Conservation (phyloP, 2,797 vertebrate species). For the Erpetoichthys calabaricus region DNA sequence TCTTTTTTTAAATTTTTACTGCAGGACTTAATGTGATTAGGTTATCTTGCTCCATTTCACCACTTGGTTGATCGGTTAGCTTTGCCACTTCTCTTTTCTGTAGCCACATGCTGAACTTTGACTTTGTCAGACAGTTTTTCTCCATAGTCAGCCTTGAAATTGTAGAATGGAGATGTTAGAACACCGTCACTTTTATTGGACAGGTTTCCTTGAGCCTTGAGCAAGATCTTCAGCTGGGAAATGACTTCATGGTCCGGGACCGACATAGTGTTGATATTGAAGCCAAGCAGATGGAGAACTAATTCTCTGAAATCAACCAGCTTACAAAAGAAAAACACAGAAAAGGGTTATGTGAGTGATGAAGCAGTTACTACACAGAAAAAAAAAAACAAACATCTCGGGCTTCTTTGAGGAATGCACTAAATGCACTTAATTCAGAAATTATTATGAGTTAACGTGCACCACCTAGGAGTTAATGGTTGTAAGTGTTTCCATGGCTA, state of each 20-base stretch:
- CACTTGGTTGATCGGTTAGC: background rate
- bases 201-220: constrained; percentile 20
- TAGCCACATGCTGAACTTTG: background rate
- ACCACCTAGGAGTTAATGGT: constrained; percentile 12
- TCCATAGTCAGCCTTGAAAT: too few relatives aligned
- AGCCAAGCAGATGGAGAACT: constrained; percentile 23
- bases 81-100: background rate
- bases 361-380: background rate
- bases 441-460: constrained; percentile 16
- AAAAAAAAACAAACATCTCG: constrained; percentile 7
- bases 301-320: constrained; percentile 27
- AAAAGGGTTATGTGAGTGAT: background rate
- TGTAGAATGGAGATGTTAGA: too few relatives aligned
- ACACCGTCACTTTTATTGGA: too few relatives aligned
- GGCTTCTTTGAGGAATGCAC: constrained; percentile 12
- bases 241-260: constrained; percentile 22
- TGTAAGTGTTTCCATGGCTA: too few relatives aligned
- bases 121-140: background rate
- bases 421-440: constrained; percentile 6
- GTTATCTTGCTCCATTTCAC: background rate
- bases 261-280: constrained; percentile 21
- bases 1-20: too few relatives aligned
- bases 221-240: constrained; percentile 19
- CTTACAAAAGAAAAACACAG: constrained; percentile 13
- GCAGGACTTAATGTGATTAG: too few relatives aligned